Conservation (phyloP, 2,797 vertebrate species). For the Myotis planiceps region DNA sequence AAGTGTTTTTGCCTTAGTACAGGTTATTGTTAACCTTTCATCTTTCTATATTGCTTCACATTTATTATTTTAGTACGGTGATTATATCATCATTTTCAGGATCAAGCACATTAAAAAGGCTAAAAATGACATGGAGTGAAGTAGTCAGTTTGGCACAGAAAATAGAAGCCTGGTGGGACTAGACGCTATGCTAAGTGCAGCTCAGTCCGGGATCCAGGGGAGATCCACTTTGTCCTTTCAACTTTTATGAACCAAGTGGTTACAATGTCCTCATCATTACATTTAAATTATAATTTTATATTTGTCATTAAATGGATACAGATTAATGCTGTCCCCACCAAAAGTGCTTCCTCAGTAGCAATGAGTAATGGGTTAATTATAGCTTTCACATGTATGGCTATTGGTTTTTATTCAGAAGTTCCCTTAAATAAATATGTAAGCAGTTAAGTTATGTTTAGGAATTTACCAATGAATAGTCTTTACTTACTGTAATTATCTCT, state of each 20-base stretch:
- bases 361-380: slow-evolving; percentile 49
- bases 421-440: slow-evolving; percentile 44
- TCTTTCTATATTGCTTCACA: not conserved
- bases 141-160: not conserved
- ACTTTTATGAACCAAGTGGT: slow-evolving; percentile 47
- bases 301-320: slow-evolving; percentile 50
- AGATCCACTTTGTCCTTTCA: not conserved
- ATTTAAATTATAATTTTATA: slow-evolving; percentile 65
- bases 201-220: not conserved
- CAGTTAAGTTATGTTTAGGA: slow-evolving; percentile 63
- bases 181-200: not conserved
- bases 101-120: not conserved
- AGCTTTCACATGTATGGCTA: slow-evolving; percentile 49
- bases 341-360: slow-evolving; percentile 44
- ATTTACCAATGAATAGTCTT: slow-evolving; percentile 27
- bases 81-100: not conserved
- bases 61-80: not conserved
- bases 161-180: not conserved
- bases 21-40: not conserved
- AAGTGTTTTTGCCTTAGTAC: not conserved
- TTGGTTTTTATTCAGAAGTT: slow-evolving; percentile 72
- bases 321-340: slow-evolving; percentile 31
- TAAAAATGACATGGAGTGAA: not conserved
- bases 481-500: slow-evolving; percentile 37
- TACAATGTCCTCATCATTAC: not conserved